phyloP scores from a whole-genome alignment of 1,140 invertebrate species.

The Littorina saxatilis region DNA sequence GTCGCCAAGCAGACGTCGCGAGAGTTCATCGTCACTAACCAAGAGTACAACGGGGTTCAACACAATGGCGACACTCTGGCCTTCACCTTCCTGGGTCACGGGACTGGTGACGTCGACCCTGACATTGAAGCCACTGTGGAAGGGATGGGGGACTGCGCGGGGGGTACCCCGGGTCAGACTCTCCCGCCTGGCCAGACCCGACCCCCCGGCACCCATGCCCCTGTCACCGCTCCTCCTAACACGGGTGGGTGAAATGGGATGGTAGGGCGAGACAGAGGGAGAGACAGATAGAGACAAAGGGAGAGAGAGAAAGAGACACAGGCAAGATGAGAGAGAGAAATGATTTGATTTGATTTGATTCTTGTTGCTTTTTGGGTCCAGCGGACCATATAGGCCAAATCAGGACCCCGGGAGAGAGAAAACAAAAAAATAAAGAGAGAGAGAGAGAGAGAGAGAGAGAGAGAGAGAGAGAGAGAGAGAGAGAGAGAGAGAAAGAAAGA shows the following conservation, averaged over 20 bases:
- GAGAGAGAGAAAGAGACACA: too few species aligned
- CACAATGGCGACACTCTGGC: conserved; percentile 35
- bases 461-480: too few species aligned
- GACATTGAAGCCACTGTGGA: conserved; percentile 19
- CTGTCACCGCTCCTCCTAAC: conserved; percentile 10
- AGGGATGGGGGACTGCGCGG: conserved; percentile 15
- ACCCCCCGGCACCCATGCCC: not conserved
- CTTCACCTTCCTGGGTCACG: conserved; percentile 42
- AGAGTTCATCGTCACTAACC: conserved; percentile 40
- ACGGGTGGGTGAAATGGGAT: not conserved
- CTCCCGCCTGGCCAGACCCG: not conserved
- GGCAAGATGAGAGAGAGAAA: too few species aligned
- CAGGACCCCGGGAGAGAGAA: too few species aligned
- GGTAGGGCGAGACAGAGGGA: too few species aligned
- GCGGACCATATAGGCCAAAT: too few species aligned
- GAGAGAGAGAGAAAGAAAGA: too few species aligned
- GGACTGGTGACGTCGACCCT: conserved; percentile 35
- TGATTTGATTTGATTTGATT: too few species aligned
- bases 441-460: too few species aligned
- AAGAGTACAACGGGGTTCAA: conserved; percentile 33
- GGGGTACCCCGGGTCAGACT: not conserved
- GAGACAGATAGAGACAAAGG: too few species aligned
- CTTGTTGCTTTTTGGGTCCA: too few species aligned
- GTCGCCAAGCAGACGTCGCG: not conserved
- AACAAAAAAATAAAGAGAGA: too few species aligned